phyloP scores from a whole-genome alignment of 2,113 vertebrate genomes.

The Bujurquina vittata region DNA sequence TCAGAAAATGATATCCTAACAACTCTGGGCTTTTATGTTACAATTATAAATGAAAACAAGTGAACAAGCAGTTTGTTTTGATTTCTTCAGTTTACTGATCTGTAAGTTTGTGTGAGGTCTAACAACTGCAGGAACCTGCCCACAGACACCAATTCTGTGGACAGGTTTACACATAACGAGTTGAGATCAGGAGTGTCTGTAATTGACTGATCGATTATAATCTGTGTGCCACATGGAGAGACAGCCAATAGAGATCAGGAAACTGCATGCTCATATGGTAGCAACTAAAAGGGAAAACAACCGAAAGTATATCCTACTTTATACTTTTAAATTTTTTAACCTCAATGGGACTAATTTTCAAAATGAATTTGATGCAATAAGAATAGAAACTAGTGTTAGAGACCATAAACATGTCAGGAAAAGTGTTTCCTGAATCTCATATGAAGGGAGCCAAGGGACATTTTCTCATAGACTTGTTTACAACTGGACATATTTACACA shows the following conservation, averaged over 20 bases:
- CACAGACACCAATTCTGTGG: too few relatives aligned
- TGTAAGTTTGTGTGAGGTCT: slow-evolving; percentile 5
- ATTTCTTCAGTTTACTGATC: neutral
- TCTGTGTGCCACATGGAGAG: too few relatives aligned
- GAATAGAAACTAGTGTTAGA: neutral
- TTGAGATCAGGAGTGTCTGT: too few relatives aligned
- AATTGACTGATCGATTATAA: too few relatives aligned
- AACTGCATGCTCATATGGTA: neutral
- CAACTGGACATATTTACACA: neutral
- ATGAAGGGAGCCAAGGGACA: neutral
- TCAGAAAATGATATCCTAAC: neutral
- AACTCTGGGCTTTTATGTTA: neutral
- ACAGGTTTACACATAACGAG: too few relatives aligned
- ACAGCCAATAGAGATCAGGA: neutral
- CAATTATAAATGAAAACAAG: neutral
- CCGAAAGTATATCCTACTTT: neutral
- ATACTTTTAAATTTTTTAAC: neutral
- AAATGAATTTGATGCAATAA: neutral
- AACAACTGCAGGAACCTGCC: neutral
- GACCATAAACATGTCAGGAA: neutral
- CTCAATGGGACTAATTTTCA: neutral
- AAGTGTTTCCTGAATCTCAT: neutral
- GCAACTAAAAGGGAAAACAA: neutral
- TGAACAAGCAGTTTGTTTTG: neutral
- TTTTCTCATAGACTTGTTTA: neutral